Base-by-base conservation (phyloP, 2,888 invertebrate genomes). In the Hydrotaea cyrtoneurina region DNA sequence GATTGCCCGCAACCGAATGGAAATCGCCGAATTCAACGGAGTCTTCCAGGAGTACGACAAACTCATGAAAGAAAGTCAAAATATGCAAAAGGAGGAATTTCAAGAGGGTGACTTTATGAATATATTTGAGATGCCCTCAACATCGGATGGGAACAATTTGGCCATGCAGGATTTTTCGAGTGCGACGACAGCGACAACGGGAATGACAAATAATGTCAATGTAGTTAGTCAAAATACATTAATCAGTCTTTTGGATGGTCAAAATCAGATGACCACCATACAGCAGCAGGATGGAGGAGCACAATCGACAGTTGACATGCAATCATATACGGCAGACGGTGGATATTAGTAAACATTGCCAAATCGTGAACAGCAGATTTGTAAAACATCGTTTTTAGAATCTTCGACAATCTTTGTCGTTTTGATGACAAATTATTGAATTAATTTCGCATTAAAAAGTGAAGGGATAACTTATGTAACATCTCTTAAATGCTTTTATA, bases 41-140 rank as follows among this genome's bases (percentile, higher is more conserved):
- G 90, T 91, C 4, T 88, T 90, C 13, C 90, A 90, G 72, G 92
- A 92, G 66, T 92, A 92, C 81, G 91, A 92, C 43, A 91, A 92
- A 80, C 86, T 92, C 4, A 92, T 91, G 91, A 92, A 92, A 85
- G 92, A 92, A 85, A 92, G 92, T 66, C 91, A 92, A 84, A 91
- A 88, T 84, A 90, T 92, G 89, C 91, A 91, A 74, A 91, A 91
- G 43, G 87, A 89, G 36, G 90, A 90, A 10, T 90, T 90, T 78
- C 91, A 90, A n/a, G 91, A 91, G 64, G 89, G 88, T 23, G 91
- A 92, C 59, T 90, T 90, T 74, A 89, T 92, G 73, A 91, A 91
- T 84, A 91, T 91, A 31, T 86, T 92, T 0, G 92, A 92, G 74
- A 89, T 90, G 87, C 88, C 89, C 5, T 87, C 88, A 0, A 66